Evolutionary conservation across 2,113 vertebrate species (phyloP).

Genomic region (Plestiodon gilberti): DNA sequence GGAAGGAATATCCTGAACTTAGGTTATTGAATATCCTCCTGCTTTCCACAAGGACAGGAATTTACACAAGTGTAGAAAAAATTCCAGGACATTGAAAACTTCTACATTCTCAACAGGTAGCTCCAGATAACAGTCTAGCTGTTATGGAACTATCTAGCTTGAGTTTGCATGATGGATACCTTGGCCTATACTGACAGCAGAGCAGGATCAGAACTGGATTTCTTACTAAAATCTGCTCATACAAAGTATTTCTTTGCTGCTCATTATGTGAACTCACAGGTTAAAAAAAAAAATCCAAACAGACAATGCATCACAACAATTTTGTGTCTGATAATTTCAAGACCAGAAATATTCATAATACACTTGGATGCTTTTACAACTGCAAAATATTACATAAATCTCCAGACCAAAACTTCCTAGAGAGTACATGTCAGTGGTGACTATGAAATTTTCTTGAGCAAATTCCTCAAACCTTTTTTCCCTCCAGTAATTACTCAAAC

Average conservation of each 20-base stretch:
- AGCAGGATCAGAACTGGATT: background rate
- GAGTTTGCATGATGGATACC: background rate
- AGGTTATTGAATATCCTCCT: no score
- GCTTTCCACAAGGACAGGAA: no score
- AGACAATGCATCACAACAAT: background rate
- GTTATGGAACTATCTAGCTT: background rate
- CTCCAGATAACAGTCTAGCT: background rate
- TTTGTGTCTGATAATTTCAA: background rate
- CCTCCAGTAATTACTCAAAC: conserved; percentile 30
- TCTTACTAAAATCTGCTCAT: background rate
- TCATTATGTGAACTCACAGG: background rate
- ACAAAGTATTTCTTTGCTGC: background rate
- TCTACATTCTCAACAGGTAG: background rate
- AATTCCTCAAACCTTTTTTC: background rate
- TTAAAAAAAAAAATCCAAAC: background rate
- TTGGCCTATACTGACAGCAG: background rate
- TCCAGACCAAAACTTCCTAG: background rate
- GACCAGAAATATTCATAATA: background rate
- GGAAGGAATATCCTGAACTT: no score
- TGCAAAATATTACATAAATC: conserved; percentile 12
- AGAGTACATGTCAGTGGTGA: background rate
- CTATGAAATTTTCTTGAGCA: conserved; percentile 30
- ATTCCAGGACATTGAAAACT: background rate
- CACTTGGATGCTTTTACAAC: background rate
- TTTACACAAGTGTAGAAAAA: no score